Evolutionary conservation across 2,797 vertebrate genomes (phyloP).

Genomic region (Sphenodon punctatus): DNA sequence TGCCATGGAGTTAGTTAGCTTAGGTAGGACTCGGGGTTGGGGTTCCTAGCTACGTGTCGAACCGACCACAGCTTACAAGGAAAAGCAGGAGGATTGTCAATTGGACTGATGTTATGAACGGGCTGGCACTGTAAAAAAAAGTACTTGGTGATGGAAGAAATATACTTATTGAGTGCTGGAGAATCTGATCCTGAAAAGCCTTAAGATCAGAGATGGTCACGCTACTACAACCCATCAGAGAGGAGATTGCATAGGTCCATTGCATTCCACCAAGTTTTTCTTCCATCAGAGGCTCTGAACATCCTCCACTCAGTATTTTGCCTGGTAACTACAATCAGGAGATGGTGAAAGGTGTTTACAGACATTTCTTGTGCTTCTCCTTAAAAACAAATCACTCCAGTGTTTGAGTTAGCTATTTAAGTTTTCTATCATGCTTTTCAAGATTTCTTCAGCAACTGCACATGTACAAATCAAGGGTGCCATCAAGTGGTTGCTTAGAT

Average conservation of each 20-base stretch:
- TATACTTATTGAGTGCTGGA: background rate
- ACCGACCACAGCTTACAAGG: too few species aligned
- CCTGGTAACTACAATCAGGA: background rate
- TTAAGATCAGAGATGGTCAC: background rate
- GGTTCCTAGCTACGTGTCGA: too few species aligned
- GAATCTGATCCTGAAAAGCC: background rate
- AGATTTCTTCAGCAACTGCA: background rate
- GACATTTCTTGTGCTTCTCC: background rate
- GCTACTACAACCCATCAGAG: background rate
- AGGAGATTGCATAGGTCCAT: background rate
- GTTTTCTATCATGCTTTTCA: background rate
- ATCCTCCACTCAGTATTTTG: background rate
- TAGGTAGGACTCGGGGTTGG: too few species aligned
- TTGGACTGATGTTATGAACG: too few species aligned
- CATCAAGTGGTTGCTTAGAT: constrained; percentile 69
- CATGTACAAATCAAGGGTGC: constrained; percentile 43
- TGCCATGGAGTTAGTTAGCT: too few species aligned
- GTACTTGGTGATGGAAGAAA: background rate
- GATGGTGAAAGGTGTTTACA: background rate
- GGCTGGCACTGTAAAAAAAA: constrained; percentile 13
- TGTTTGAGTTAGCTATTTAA: background rate
- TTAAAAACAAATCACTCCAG: background rate
- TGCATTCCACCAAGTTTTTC: background rate
- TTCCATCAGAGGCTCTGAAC: background rate
- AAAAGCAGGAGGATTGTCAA: too few species aligned